Evolutionary conservation across 2,888 invertebrate genomes (phyloP).

Genomic region (Synanthedon formicaeformis): DNA sequence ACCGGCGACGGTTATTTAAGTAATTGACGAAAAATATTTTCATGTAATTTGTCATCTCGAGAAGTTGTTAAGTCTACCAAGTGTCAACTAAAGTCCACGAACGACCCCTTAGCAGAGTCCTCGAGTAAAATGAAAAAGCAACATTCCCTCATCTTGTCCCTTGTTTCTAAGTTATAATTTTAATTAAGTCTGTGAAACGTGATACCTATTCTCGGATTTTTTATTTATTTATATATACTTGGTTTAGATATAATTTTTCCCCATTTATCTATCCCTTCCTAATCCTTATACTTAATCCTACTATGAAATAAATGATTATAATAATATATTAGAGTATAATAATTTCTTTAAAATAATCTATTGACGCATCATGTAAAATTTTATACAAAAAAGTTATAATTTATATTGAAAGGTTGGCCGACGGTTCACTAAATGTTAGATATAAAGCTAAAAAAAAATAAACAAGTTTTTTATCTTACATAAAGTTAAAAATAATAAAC

Average conservation of each 20-base stretch:
- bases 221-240: constrained; percentile 12
- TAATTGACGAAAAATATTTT: no score
- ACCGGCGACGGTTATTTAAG: no score
- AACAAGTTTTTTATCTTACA: no score
- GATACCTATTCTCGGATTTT: constrained; percentile 10
- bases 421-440: background rate
- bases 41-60: background rate
- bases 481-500: no score
- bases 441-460: no score
- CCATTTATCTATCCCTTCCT: constrained; percentile 6
- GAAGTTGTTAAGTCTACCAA: background rate
- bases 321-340: no score
- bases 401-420: no score
- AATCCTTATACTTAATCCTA: no score
- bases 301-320: no score
- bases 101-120: constrained; percentile 16
- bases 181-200: constrained; percentile 44
- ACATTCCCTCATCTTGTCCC: constrained; percentile 34
- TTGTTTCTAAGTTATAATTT: constrained; percentile 46
- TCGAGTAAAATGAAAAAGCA: constrained; percentile 52
- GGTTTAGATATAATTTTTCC: constrained; percentile 13
- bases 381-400: no score
- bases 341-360: no score
- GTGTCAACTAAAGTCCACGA: background rate
- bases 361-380: no score